Evolutionary conservation across 2,113 vertebrate species (phyloP), one percentile per base, ranked within the genome.

Genomic region (Zosterops japonicus): DNA sequence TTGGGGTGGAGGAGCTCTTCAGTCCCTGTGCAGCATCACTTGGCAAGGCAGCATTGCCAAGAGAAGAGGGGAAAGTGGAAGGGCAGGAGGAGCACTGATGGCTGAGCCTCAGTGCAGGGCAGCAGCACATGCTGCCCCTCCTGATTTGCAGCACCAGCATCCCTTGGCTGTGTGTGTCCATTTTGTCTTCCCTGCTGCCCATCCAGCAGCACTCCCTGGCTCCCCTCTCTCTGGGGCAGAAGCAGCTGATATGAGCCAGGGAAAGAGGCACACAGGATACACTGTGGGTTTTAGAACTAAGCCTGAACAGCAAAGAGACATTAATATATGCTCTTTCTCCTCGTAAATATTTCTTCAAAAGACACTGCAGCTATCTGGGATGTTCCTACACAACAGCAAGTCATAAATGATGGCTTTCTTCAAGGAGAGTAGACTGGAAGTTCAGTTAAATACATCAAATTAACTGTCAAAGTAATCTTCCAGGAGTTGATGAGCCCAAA

Each of bases 391-490:
- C 44, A 93, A 77, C 64, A 80, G 74, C 76, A 89, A 85, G 63
- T 85, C 78, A 72, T 86, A 94, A 91, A 90, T 76, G 91, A 97
- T 89, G 91, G 52, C 59, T 96, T 94, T 85, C 89, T 96, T 93
- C 72, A 76, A 93, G 87, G 80, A 57, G 78, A 35, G 22, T 67
- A 93, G 92, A 80, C 87, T 94, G 75, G 87, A 94, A 96, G 85
- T 95, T 96, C 71, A 20, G 87, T 92, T 96, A 97, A 96, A 97
- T 95, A 87, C 83, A 95, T 96, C 90, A 96, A 95, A 97, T 97
- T 97, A 97, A 92, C 96, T 97, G 96, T 97, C 96, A 97, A 87
- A 96, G 96, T 96, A 97, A 97, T 96, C 95, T 94, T 95, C 33
- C 89, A 96, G 92, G 86, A 89, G 64, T 47, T 91, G 95, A 97